Percentiles rank a stretch among this genome's conserved stretches.
Evolutionary conservation across 2,113 vertebrate species (phyloP).

Genomic region (Indri indri): DNA sequence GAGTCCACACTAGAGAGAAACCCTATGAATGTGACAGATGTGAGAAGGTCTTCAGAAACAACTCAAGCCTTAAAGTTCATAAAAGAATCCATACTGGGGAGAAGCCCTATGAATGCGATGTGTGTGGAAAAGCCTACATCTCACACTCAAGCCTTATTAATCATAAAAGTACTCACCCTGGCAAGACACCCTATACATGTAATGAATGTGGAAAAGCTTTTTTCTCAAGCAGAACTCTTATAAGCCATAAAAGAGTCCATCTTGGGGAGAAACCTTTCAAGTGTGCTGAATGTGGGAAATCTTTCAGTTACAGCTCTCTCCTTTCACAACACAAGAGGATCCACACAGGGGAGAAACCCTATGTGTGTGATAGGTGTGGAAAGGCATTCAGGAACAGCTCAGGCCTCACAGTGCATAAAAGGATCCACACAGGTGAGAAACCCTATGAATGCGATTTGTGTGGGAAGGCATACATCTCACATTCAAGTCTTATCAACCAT

Average conservation of each 20-base stretch:
- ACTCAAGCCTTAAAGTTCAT: constrained; percentile 82
- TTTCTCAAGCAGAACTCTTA: constrained; percentile 79
- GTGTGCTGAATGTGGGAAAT: constrained; percentile 77
- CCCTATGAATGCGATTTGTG: constrained; percentile 75
- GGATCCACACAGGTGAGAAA: constrained; percentile 78
- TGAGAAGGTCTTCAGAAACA: constrained; percentile 83
- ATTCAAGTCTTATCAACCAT: constrained; percentile 77
- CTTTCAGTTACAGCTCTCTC: constrained; percentile 77
- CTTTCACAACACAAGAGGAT: constrained; percentile 87
- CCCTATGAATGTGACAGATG: constrained; percentile 81
- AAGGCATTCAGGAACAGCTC: constrained; percentile 74
- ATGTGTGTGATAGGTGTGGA: constrained; percentile 70
- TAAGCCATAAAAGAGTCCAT: constrained; percentile 80
- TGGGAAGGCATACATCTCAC: constrained; percentile 76
- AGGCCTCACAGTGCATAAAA: constrained; percentile 75
- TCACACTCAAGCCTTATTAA: constrained; percentile 80
- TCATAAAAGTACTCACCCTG: constrained; percentile 80
- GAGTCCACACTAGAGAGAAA: constrained; percentile 79
- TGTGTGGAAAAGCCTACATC: constrained; percentile 79
- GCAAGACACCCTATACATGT: constrained; percentile 73
- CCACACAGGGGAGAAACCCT: constrained; percentile 80
- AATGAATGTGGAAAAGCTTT: constrained; percentile 79
- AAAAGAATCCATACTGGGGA: constrained; percentile 81
- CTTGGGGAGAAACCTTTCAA: constrained; percentile 79
- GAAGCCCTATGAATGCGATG: constrained; percentile 77